These are phyloP conservation scores for Danionella dracula DNA, from an alignment of 2,797 vertebrate genomes.

Conservation along the genomic window DNA sequence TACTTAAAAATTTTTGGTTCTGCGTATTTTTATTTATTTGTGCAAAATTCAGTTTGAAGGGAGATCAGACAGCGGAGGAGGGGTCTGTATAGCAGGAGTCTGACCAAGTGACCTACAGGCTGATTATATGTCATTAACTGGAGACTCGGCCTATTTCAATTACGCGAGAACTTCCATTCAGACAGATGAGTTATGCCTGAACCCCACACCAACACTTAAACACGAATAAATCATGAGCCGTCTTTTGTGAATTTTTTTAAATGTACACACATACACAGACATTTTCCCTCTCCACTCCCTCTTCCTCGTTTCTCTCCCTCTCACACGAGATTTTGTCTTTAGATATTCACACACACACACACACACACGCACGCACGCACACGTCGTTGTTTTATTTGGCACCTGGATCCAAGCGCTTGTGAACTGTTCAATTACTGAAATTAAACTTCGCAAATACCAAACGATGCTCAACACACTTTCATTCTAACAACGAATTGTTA, in stretches of 20 bases:
- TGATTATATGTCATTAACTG: slow-evolving; percentile 99
- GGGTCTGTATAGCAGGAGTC: slow-evolving; percentile 85
- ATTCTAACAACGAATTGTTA: too few relatives aligned
- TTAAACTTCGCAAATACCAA: slow-evolving; percentile 40
- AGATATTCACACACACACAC: background rate
- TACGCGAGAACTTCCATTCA: slow-evolving; percentile 91
- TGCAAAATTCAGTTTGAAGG: slow-evolving; percentile 86
- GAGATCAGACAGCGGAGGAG: slow-evolving; percentile 82
- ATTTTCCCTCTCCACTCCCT: background rate
- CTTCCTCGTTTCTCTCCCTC: slow-evolving; percentile 6
- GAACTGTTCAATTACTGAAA: slow-evolving; percentile 43
- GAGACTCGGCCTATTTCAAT: slow-evolving; percentile 96
- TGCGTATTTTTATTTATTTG: slow-evolving; percentile 85
- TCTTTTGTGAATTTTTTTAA: slow-evolving; percentile 53
- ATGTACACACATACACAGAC: slow-evolving; percentile 40
- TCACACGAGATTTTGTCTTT: background rate
- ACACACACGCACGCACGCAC: slow-evolving; percentile 14
- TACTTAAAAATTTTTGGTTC: slow-evolving; percentile 43
- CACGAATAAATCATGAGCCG: slow-evolving; percentile 72
- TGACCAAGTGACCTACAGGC: slow-evolving; percentile 96
- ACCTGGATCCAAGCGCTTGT: slow-evolving; percentile 21
- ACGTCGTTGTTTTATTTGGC: slow-evolving; percentile 25
- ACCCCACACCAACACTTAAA: slow-evolving; percentile 62
- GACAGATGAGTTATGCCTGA: slow-evolving; percentile 81
- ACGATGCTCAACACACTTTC: too few relatives aligned